Conservation (phyloP, 2,888 invertebrate species). For the Aporophyla nigra region DNA sequence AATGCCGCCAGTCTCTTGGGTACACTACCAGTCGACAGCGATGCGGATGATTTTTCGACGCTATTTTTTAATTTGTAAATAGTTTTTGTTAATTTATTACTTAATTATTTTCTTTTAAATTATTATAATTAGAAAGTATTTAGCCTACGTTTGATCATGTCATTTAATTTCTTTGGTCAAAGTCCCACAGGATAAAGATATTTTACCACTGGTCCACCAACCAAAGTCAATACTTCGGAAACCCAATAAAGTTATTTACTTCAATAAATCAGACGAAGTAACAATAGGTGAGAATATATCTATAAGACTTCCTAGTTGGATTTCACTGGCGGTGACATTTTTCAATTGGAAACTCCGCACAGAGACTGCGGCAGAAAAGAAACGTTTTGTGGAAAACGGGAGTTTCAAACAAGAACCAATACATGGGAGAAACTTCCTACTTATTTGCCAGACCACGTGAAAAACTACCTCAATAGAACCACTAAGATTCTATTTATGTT, state of each 20-base stretch:
- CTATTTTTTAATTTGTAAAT: too few relatives aligned
- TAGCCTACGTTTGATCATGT: neutral
- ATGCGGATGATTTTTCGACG: too few relatives aligned
- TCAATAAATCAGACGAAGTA: slow-evolving; percentile 23
- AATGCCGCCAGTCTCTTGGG: too few relatives aligned
- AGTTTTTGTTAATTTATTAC: too few relatives aligned
- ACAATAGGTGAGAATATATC: slow-evolving; percentile 38
- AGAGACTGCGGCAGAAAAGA: slow-evolving; percentile 24
- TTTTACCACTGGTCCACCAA: neutral
- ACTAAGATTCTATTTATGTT: neutral
- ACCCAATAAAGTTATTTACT: neutral
- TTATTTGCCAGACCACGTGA: slow-evolving; percentile 6
- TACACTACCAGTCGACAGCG: too few relatives aligned
- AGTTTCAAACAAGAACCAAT: slow-evolving; percentile 6
- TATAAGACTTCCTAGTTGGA: slow-evolving; percentile 28
- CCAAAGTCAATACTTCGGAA: neutral
- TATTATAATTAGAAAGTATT: too few relatives aligned
- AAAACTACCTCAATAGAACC: neutral
- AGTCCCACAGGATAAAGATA: neutral
- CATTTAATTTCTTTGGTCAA: neutral
- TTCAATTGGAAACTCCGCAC: slow-evolving; percentile 55
- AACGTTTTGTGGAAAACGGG: slow-evolving; percentile 26
- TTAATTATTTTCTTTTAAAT: too few relatives aligned
- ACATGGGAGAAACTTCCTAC: slow-evolving; percentile 2
- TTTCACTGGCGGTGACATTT: slow-evolving; percentile 55